Evolutionary conservation across 2,113 vertebrate genomes (phyloP).

Genomic region (Scomber colias): DNA sequence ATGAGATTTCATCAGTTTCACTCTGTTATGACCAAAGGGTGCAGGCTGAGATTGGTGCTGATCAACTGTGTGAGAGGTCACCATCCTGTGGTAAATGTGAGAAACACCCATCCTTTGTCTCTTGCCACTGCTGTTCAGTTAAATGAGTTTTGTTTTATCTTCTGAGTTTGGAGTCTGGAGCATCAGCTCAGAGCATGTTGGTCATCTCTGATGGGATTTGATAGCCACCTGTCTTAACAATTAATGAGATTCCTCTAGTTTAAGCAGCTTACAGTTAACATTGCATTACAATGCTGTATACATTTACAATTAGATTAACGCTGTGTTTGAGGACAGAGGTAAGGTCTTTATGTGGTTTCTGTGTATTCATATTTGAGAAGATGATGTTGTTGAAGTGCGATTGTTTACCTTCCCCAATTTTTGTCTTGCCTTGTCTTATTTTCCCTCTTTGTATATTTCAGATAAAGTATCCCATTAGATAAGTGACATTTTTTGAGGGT

Average conservation of each 20-base stretch:
- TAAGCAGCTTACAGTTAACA: constrained; percentile 38
- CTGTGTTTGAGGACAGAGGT: not conserved
- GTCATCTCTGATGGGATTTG: constrained; percentile 46
- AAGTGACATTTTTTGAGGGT: not conserved
- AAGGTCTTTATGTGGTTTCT: not conserved
- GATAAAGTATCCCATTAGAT: not conserved
- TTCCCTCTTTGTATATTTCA: not conserved
- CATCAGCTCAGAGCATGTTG: not conserved
- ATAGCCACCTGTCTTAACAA: constrained; percentile 12
- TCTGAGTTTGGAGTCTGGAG: not conserved
- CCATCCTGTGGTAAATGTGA: constrained; percentile 33
- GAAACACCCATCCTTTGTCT: constrained; percentile 10
- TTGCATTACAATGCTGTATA: not conserved
- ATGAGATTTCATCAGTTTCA: not conserved
- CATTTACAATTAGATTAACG: constrained; percentile 27
- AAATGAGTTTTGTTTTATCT: not conserved
- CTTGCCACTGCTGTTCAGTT: not conserved
- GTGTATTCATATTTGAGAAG: not conserved
- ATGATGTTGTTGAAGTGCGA: not conserved
- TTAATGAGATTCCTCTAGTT: constrained; percentile 34
- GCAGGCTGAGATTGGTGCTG: not conserved
- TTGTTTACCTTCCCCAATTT: not conserved
- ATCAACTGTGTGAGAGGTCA: constrained; percentile 18
- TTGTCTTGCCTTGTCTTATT: not conserved
- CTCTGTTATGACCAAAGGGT: not conserved